Base-by-base conservation (phyloP, 35 echinoderm and acorn worm species). In the Amphiura filiformis region DNA sequence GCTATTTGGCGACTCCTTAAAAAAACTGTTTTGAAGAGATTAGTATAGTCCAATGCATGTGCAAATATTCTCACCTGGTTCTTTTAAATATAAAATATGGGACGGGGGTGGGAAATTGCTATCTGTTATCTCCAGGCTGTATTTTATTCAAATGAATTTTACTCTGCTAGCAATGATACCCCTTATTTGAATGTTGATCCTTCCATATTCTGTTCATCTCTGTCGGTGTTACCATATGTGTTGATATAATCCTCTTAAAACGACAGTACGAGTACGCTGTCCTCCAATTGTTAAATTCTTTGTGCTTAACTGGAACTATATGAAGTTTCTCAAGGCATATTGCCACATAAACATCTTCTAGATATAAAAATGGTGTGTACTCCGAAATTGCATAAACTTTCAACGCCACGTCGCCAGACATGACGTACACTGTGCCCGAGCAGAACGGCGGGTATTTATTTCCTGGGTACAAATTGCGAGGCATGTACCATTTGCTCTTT, bases 401-500 rank as follows among this genome's bases (percentile, higher is more conserved):
- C 15, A 82, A 56, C 0, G 90, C 76, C 18, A 99, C 93, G 49
- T 99, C 96, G 0, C 82, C 90, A 0, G 96, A 99, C 86, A 99
- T 88, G 18, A 93, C 70, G 44, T 99, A 99, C 28, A 93, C 96
- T 2, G 96, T 99, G 30, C 96, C 96, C 0, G 96, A 99, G 56
- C 87, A 83, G 36, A 99, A 99, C 36, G 96, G 96, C 30, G 96
- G 96, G 76, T 99, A 99, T 82, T 65, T 99, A 40, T 40, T 80
- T 36, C 88, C 96, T 0, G 96, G 93, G 61, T 99, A 99, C 0
- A 78, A 64, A 1, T 94, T 80, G 44, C 80, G 88, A 34, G 96
- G 93, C 96, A 99, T 99, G 93, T 90, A 99, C 96, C 96, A 99
- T 47, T 99, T 99, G 35, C 96, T 99, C 77, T 99, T 99, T 28